Conservation (phyloP, 1,140 invertebrate genomes). For the Wiebesia pumilae region DNA sequence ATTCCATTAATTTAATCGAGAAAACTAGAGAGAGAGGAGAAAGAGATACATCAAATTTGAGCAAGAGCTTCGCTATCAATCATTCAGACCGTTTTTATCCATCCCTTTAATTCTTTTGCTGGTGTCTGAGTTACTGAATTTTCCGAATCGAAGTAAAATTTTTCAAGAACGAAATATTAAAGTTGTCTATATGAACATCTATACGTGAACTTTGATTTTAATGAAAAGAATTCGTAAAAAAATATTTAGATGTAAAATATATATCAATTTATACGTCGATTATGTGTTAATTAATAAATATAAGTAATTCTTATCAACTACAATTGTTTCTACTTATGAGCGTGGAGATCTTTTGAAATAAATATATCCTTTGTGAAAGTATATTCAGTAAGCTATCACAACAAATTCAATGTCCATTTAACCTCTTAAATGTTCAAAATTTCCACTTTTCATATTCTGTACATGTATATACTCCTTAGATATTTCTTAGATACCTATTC, state of each 20-base stretch:
- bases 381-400: neutral
- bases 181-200: neutral
- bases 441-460: neutral
- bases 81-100: slow-evolving; percentile 21
- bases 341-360: neutral
- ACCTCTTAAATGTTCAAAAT: neutral
- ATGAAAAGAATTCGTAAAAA: neutral
- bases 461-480: neutral
- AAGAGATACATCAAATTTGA: neutral
- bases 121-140: neutral
- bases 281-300: too few species aligned
- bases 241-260: too few species aligned
- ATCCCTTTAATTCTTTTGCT: neutral
- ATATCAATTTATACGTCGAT: too few species aligned
- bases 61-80: neutral
- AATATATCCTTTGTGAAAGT: neutral
- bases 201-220: neutral
- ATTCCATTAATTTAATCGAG: neutral
- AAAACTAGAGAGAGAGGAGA: neutral
- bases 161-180: neutral
- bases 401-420: neutral
- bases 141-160: neutral
- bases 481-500: neutral
- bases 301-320: neutral
- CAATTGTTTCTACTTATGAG: neutral